Evolutionary conservation across 2,797 vertebrate genomes (phyloP), one percentile per base, ranked within the genome.

Genomic region (Heteromormyrus szaboi): DNA sequence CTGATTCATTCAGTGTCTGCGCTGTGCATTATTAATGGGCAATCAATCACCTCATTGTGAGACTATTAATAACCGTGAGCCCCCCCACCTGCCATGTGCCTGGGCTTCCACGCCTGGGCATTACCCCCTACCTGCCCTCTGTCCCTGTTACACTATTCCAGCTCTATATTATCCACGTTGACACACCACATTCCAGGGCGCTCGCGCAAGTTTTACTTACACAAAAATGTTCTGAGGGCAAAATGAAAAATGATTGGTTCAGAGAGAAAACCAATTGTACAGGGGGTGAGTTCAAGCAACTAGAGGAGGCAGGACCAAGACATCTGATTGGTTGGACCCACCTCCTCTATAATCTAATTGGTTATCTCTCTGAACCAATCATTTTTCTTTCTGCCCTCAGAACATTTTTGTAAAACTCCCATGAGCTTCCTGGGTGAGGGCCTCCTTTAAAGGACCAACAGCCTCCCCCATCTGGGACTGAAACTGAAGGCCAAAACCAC

Each of bases 11-110:
- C 19, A 88, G 87, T 84, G 81, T 88, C 79, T 25, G 54, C 4
- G 37, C 11, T 4, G 72, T 85, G 62, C 86, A 79, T 90, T 88
- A 88, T 85, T 90, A 90, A 88, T 88, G 59, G 41, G 41, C 44
- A 87, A 79, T 90, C 85, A 85, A 88, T 90, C 89, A 90, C 62
- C 46, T n/a, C 87, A 44, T 37, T 68, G 86, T 68, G 11, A 88
- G 51, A 85, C 33, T 65, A 86, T 90, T 90, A 90, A 86, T 90
- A 68, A 86, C 17, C 17, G 6, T 50, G 17, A 22, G 83, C 56
- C 46, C 22, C 9, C 46, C 14, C n/a, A n/a, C 25, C 5, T 48
- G 44, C 12, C 17, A 59, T 72, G 33, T 41, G 29, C 44, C 25
- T 22, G 19, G 17, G 8, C 25, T 11, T 29, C 41, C 22, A 14